phyloP scores from a whole-genome alignment of 2,888 invertebrate genomes.

The Calameuta idolon region DNA sequence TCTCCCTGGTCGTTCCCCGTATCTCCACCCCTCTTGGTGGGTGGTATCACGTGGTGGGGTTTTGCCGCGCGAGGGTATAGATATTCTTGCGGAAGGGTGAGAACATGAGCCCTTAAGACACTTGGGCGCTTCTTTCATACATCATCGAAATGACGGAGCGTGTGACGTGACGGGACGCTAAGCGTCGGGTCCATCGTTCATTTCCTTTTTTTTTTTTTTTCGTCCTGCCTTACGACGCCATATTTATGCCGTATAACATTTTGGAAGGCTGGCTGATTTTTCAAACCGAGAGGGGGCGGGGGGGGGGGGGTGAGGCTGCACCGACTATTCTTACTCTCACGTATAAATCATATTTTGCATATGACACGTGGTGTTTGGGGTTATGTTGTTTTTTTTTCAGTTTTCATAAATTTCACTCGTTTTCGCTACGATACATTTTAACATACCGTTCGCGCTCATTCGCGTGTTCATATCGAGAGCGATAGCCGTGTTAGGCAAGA shows the following conservation, averaged over 20 bases:
- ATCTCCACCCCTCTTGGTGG: not conserved
- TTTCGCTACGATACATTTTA: not conserved
- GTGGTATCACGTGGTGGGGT: not conserved
- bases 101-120: slow-evolving; percentile 36
- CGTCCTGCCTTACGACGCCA: slow-evolving; percentile 4
- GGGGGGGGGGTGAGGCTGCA: too few relatives aligned
- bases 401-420: not conserved
- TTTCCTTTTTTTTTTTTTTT: slow-evolving; percentile 32
- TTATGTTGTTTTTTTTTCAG: too few relatives aligned
- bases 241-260: not conserved
- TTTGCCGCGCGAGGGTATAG: not conserved
- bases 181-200: slow-evolving; percentile 35
- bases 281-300: not conserved
- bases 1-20: not conserved
- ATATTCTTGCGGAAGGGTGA: not conserved
- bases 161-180: slow-evolving; percentile 28
- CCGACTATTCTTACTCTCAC: not conserved
- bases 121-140: slow-evolving; percentile 32
- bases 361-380: not conserved
- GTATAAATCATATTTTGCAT: not conserved
- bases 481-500: not conserved
- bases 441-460: not conserved
- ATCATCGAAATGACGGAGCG: slow-evolving; percentile 37
- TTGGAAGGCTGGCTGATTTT: not conserved
- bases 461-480: too few relatives aligned